Evolutionary conservation across 2,888 invertebrate species (phyloP).

Genomic region (Lasioglossum oenotherae): DNA sequence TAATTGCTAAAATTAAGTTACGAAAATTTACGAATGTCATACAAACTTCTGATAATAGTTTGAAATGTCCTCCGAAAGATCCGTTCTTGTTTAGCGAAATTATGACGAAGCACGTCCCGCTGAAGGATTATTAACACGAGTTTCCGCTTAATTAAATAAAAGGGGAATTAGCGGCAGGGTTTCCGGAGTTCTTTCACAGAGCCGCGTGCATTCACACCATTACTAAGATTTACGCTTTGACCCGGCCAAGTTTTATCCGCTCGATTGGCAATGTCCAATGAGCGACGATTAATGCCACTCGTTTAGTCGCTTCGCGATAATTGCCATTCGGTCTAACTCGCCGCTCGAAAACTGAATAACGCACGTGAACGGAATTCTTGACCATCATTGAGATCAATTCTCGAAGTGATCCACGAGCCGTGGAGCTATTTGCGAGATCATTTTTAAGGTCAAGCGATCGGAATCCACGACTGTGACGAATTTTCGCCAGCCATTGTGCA

Average conservation of each 20-base stretch:
- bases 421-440: neutral
- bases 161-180: conserved; percentile 26
- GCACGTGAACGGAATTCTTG: conserved; percentile 43
- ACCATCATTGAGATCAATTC: conserved; percentile 18
- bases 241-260: conserved; percentile 58
- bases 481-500: neutral
- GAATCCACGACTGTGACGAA: neutral
- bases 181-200: conserved; percentile 24
- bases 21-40: neutral
- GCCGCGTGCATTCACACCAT: conserved; percentile 37
- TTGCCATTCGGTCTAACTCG: conserved; percentile 45
- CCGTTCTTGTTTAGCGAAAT: neutral
- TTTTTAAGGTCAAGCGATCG: neutral
- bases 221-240: conserved; percentile 63
- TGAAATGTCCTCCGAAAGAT: neutral
- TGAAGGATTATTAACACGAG: conserved; percentile 10
- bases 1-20: neutral
- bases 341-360: conserved; percentile 51
- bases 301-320: conserved; percentile 51
- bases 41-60: neutral
- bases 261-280: conserved; percentile 64
- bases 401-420: conserved; percentile 30
- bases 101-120: neutral
- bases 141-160: conserved; percentile 27
- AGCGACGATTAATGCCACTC: conserved; percentile 62